These are phyloP conservation scores for Passerina amoena DNA, from an alignment of 2,113 vertebrate species.

Conservation along the genomic window DNA sequence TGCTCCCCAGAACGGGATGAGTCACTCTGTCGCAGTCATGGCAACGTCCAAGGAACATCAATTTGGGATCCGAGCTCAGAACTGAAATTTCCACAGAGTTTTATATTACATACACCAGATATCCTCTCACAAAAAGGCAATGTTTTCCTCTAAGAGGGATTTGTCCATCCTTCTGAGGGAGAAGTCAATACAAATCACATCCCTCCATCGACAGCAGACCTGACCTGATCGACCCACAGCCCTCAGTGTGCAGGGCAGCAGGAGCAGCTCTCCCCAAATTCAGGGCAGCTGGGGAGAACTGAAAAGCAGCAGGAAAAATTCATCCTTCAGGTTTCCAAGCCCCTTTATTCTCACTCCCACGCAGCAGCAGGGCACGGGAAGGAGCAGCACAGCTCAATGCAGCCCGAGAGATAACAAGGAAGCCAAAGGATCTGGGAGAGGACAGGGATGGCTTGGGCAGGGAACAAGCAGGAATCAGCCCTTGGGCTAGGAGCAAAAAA, in stretches of 20 bases:
- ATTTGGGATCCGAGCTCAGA: conserved; percentile 30
- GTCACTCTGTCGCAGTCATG: conserved; percentile 65
- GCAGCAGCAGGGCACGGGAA: background rate
- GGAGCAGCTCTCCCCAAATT: background rate
- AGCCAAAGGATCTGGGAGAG: background rate
- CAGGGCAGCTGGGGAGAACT: background rate
- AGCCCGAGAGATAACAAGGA: background rate
- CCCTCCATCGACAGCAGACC: background rate
- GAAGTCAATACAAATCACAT: background rate
- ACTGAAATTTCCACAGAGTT: conserved; percentile 33
- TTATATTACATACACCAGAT: background rate
- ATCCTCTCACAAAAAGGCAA: background rate
- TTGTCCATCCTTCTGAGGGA: background rate
- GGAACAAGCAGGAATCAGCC: background rate
- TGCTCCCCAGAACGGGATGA: conserved; percentile 59
- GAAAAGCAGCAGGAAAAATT: background rate
- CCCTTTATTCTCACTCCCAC: background rate
- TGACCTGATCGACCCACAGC: background rate
- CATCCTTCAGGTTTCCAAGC: background rate
- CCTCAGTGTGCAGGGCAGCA: too few relatives aligned
- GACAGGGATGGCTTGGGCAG: background rate
- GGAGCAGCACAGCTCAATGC: background rate
- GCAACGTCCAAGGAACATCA: conserved; percentile 64
- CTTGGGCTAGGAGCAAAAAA: background rate
- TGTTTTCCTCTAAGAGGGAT: background rate